Percentiles rank a stretch among this genome's conserved stretches.
Evolutionary conservation across 2,888 invertebrate genomes (phyloP).

Genomic region (Helleia helle): DNA sequence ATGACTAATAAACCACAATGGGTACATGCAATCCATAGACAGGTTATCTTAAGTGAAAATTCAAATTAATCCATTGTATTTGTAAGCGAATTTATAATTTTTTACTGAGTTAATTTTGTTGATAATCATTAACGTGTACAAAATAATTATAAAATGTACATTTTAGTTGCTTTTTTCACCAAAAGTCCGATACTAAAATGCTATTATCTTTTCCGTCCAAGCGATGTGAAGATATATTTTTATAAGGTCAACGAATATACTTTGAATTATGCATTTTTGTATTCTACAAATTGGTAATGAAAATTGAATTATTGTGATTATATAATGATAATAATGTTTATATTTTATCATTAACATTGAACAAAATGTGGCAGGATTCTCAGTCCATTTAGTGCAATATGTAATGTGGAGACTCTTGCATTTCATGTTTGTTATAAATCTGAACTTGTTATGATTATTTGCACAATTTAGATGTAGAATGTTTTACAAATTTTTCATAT

Average conservation of each 20-base stretch:
- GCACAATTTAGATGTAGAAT: constrained; percentile 16
- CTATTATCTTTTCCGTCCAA: constrained; percentile 5
- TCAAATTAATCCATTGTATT: background rate
- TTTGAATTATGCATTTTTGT: background rate
- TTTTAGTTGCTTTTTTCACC: background rate
- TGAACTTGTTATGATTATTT: constrained; percentile 12
- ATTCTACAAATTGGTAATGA: background rate
- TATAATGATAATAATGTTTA: background rate
- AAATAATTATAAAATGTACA: constrained; percentile 1
- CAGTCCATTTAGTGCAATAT: too few species aligned
- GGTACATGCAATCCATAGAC: too few species aligned
- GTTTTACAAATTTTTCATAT: constrained; percentile 18
- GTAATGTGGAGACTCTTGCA: background rate
- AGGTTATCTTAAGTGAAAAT: background rate
- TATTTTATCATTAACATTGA: too few species aligned
- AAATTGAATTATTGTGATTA: background rate
- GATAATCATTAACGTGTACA: background rate
- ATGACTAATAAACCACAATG: too few species aligned
- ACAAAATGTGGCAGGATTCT: constrained; percentile 1
- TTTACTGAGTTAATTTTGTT: background rate
- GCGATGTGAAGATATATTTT: constrained; percentile 7
- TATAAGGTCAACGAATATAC: constrained; percentile 5
- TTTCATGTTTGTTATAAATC: background rate
- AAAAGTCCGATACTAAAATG: background rate
- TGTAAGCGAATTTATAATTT: background rate